Evolutionary conservation across 2,113 vertebrate genomes (phyloP).

Genomic region (Serilophus lunatus): DNA sequence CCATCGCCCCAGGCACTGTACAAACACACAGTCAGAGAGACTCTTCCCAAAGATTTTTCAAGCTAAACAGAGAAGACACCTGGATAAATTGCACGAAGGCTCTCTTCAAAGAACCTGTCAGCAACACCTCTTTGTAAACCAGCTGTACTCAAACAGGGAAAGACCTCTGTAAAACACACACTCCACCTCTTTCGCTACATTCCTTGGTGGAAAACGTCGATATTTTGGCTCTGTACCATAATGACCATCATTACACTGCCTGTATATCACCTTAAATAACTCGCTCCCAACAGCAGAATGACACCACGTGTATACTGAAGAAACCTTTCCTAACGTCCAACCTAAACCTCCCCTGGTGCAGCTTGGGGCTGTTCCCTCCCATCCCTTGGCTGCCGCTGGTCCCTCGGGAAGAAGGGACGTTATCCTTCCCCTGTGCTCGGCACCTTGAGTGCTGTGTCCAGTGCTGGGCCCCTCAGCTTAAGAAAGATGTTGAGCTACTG

Average conservation of each 20-base stretch:
- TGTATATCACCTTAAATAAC: neutral
- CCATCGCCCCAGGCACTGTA: neutral
- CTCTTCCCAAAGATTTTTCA: neutral
- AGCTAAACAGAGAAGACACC: neutral
- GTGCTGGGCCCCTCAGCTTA: too few relatives aligned
- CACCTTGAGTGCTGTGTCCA: too few relatives aligned
- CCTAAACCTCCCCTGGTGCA: fast-evolving
- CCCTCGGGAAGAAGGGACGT: fast-evolving
- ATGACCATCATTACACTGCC: neutral
- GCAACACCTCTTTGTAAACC: neutral
- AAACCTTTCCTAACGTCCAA: fast-evolving
- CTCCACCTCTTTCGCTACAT: neutral
- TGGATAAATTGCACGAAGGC: neutral
- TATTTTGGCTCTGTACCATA: neutral
- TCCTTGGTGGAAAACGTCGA: neutral
- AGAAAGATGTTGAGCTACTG: too few relatives aligned
- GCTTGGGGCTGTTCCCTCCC: fast-evolving
- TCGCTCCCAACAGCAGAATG: neutral
- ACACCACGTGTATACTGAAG: neutral
- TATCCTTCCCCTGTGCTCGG: too few relatives aligned
- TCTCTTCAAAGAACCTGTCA: neutral
- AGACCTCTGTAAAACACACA: neutral
- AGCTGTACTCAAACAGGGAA: neutral
- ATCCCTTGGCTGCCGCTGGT: fast-evolving
- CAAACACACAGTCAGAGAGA: neutral